A percentile compares a stretch with the other conserved stretches of the same genome.
phyloP scores from a whole-genome alignment of 2,113 vertebrate species.

The Danionella cerebrum region DNA sequence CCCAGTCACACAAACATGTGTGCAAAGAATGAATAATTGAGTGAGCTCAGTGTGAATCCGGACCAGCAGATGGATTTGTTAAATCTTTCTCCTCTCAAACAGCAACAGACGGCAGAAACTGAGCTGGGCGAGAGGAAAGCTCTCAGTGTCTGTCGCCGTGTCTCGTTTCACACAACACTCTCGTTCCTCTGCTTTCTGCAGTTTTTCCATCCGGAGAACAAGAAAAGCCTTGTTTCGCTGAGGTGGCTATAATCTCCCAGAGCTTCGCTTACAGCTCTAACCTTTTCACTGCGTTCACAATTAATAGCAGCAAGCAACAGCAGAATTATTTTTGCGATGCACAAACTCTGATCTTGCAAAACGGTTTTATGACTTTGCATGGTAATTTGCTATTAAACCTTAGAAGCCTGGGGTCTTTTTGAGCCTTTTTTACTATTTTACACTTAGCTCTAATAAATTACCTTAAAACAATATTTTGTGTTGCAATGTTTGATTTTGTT shows the following conservation, averaged over 20 bases:
- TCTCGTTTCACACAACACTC: neutral
- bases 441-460: too few species aligned
- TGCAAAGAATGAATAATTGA: constrained; percentile 1
- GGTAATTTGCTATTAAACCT: too few species aligned
- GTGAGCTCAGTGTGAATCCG: neutral
- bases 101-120: neutral
- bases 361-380: neutral
- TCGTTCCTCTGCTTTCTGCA: neutral
- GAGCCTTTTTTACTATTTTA: too few species aligned
- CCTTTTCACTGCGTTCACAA: neutral
- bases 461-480: too few species aligned
- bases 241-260: neutral
- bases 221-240: neutral
- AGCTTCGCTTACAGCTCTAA: neutral
- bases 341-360: neutral
- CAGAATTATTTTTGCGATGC: neutral
- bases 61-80: neutral
- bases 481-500: too few species aligned
- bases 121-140: neutral
- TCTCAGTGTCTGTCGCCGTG: neutral
- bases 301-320: constrained; percentile 5
- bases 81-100: neutral
- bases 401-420: too few species aligned
- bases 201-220: neutral
- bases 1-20: neutral